phyloP scores from a whole-genome alignment of 1,140 invertebrate species.

The Bombus superbus region DNA sequence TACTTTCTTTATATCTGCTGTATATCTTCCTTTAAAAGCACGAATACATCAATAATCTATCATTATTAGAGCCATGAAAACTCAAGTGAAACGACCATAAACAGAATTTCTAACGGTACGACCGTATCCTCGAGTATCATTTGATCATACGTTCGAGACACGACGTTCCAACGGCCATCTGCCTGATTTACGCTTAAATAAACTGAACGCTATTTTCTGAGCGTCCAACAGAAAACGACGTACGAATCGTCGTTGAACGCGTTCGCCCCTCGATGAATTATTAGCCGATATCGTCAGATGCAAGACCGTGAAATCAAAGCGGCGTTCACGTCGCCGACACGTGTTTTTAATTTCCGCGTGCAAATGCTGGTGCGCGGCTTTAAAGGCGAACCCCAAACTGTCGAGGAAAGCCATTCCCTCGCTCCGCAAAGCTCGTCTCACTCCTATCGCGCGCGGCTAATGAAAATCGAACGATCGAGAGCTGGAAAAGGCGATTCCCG shows the following conservation, averaged over 20 bases:
- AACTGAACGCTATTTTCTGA: too few relatives aligned
- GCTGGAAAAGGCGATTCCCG: constrained; percentile 1
- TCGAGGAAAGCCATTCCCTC: background rate
- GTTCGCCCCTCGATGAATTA: background rate
- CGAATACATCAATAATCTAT: too few relatives aligned
- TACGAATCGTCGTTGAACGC: background rate
- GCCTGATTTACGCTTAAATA: background rate
- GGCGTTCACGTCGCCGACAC: constrained; percentile 15
- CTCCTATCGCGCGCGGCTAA: background rate
- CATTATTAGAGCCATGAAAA: background rate
- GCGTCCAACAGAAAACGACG: background rate
- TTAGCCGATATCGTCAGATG: background rate
- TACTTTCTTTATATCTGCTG: too few relatives aligned
- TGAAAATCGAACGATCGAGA: constrained; percentile 54
- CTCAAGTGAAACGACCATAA: background rate
- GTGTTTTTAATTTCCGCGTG: constrained; percentile 52
- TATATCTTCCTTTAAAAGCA: too few relatives aligned
- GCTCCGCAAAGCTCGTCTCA: background rate
- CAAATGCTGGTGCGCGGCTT: background rate
- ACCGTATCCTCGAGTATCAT: background rate
- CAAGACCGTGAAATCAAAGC: constrained; percentile 31
- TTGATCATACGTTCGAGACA: background rate
- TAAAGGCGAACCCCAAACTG: background rate
- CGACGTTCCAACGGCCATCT: background rate
- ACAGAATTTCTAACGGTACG: background rate